Percentiles rank a stretch among this genome's conserved stretches.
Conservation (phyloP, 2,113 vertebrate species). For the Montifringilla adamsi region DNA sequence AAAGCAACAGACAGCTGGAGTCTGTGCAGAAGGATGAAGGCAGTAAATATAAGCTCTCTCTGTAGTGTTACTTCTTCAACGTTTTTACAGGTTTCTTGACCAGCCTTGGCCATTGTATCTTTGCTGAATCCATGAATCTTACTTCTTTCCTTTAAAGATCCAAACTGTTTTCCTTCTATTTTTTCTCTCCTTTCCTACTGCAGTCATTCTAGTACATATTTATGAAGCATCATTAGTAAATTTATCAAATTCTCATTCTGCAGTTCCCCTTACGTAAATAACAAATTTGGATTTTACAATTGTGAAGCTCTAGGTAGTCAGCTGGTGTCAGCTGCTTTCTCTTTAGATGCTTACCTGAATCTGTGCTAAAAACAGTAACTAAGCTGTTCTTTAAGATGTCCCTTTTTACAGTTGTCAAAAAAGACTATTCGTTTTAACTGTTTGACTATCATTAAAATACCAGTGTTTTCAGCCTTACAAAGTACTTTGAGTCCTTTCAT, state of each 20-base stretch:
- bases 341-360: neutral
- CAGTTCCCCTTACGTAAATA: neutral
- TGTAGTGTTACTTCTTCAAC: neutral
- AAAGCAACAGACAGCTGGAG: neutral
- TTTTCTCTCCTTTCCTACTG: neutral
- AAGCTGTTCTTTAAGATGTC: neutral
- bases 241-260: neutral
- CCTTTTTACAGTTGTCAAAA: neutral
- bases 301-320: neutral
- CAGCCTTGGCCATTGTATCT: neutral
- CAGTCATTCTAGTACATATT: neutral
- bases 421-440: neutral
- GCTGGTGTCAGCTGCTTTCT: neutral
- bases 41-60: neutral
- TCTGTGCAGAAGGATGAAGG: neutral
- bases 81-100: neutral
- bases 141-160: neutral
- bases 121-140: neutral
- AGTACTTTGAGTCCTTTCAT: neutral
- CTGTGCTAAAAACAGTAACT: neutral
- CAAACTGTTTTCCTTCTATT: neutral
- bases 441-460: neutral
- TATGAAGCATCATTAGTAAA: neutral
- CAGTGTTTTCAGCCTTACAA: neutral
- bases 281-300: neutral